A percentile compares a stretch with the other conserved stretches of the same genome.
These are phyloP conservation scores for Xanthia icteritia DNA, from an alignment of 2,888 invertebrate species.

Conservation along the genomic window DNA sequence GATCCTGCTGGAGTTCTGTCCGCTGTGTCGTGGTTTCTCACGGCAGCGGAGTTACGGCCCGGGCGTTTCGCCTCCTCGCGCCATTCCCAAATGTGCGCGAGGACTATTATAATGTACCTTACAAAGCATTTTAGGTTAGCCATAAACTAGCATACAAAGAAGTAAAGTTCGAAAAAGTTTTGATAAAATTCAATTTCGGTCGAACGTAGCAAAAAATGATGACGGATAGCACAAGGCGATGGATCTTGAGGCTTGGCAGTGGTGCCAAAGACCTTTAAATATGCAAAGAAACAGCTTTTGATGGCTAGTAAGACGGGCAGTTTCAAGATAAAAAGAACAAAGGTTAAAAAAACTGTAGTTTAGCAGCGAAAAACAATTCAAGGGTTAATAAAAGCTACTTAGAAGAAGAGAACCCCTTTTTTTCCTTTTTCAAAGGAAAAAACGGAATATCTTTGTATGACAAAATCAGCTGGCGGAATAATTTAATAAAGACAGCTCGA, in stretches of 20 bases:
- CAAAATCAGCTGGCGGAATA: not conserved
- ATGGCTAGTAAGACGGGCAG: not conserved
- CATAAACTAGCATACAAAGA: not conserved
- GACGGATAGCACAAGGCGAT: not conserved
- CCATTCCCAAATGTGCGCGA: too few relatives aligned
- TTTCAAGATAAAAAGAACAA: conserved; percentile 1
- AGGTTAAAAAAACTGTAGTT: not conserved
- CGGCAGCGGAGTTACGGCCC: too few relatives aligned
- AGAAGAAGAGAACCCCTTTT: not conserved
- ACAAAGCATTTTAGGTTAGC: not conserved
- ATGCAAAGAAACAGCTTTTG: not conserved
- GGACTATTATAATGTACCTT: too few relatives aligned
- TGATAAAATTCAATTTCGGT: conserved; percentile 1
- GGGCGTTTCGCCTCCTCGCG: too few relatives aligned
- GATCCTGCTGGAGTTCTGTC: too few relatives aligned
- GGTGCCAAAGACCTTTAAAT: not conserved
- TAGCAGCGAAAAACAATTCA: not conserved
- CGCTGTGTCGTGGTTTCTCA: too few relatives aligned
- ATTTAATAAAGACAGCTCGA: conserved; percentile 1
- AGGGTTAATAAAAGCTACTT: not conserved
- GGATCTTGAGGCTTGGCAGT: not conserved
- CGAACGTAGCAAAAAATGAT: conserved; percentile 3
- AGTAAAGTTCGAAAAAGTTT: not conserved
- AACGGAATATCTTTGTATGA: not conserved
- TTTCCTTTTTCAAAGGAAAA: not conserved